phyloP scores from a whole-genome alignment of 2,113 vertebrate species.

The Colaptes auratus region DNA sequence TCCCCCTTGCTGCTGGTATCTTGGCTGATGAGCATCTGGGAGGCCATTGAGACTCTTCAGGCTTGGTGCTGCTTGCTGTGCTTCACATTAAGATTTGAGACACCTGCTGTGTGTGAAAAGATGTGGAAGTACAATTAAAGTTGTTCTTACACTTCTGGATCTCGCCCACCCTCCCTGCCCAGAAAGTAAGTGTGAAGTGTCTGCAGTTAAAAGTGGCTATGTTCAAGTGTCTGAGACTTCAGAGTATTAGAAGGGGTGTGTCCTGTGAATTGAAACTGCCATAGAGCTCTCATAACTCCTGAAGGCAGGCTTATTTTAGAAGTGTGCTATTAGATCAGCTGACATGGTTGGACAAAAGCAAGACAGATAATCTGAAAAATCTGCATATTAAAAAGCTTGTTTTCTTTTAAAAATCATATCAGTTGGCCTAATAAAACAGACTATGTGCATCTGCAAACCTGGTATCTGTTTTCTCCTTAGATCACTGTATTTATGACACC shows the following conservation, averaged over 20 bases:
- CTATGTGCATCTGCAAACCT: background rate
- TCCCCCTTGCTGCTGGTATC: background rate
- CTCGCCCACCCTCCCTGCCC: accelerated
- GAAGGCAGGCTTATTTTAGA: background rate
- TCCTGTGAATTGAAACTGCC: background rate
- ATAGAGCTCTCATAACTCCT: background rate
- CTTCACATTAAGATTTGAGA: background rate
- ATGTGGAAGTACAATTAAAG: background rate
- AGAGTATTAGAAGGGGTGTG: background rate
- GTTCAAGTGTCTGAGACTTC: background rate
- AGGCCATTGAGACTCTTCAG: background rate
- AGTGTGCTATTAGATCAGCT: background rate
- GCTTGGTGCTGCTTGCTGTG: background rate
- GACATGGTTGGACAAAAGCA: background rate
- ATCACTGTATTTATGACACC: background rate
- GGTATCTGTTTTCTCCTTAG: background rate
- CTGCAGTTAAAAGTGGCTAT: background rate
- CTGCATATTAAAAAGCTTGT: background rate
- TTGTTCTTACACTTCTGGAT: background rate
- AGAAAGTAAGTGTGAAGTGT: background rate
- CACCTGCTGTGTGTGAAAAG: background rate
- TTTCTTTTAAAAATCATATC: background rate
- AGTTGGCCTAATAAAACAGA: background rate
- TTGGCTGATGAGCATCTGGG: background rate
- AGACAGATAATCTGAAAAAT: background rate